Evolutionary conservation across 2,113 vertebrate species (phyloP).

Genomic region (Leucopsar rothschildi): DNA sequence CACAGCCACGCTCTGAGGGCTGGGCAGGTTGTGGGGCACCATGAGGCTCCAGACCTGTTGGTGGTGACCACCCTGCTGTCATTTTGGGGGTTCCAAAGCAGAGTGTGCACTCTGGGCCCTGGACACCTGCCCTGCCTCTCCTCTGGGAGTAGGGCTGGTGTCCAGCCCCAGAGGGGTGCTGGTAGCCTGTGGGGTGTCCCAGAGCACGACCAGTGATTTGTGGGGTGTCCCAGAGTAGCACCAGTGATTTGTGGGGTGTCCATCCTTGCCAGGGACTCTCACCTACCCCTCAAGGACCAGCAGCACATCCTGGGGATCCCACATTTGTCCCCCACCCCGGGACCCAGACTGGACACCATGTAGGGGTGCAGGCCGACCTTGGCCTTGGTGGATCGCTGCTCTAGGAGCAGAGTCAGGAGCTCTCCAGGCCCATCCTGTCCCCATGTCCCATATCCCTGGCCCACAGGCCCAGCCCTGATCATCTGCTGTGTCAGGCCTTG

Average conservation of each 20-base stretch:
- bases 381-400: background rate
- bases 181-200: background rate
- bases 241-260: too few species aligned
- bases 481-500: background rate
- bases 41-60: background rate
- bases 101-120: background rate
- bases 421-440: background rate
- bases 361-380: accelerated
- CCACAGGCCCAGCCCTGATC: accelerated
- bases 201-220: background rate
- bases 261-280: background rate
- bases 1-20: accelerated
- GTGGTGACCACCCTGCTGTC: background rate
- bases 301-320: background rate
- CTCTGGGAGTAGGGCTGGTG: background rate
- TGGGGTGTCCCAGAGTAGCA: background rate
- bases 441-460: accelerated
- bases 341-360: accelerated
- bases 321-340: accelerated
- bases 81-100: background rate
- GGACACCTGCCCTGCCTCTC: background rate
- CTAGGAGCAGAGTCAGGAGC: background rate
- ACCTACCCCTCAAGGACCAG: too few species aligned
- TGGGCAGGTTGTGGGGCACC: background rate
- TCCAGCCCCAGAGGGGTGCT: background rate